Evolutionary conservation across 2,888 invertebrate genomes (phyloP).

Genomic region (Amphipyra berbera): DNA sequence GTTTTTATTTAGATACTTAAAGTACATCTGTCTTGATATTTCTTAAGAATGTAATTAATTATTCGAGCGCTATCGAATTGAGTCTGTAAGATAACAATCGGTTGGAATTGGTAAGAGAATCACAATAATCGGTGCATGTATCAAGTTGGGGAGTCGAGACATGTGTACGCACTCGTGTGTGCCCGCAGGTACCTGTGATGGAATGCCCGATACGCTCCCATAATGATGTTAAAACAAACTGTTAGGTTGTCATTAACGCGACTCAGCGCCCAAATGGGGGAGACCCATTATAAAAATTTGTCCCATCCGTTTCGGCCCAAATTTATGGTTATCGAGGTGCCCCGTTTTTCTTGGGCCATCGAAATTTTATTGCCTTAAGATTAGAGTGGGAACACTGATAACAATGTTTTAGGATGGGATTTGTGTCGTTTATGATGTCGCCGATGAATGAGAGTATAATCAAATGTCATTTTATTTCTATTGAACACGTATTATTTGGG

Average conservation of each 20-base stretch:
- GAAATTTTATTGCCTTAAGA: slow-evolving; percentile 87
- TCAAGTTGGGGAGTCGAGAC: slow-evolving; percentile 69
- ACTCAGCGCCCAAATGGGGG: slow-evolving; percentile 85
- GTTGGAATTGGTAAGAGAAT: slow-evolving; percentile 47
- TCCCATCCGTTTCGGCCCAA: slow-evolving; percentile 88
- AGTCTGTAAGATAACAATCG: slow-evolving; percentile 61
- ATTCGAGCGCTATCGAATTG: slow-evolving; percentile 55
- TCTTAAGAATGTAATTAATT: slow-evolving; percentile 47
- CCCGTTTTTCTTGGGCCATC: slow-evolving; percentile 85
- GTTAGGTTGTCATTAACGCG: slow-evolving; percentile 89
- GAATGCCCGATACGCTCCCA: slow-evolving; percentile 88
- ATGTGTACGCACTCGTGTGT: slow-evolving; percentile 69
- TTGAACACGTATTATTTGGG: slow-evolving; percentile 51
- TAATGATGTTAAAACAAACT: slow-evolving; percentile 90
- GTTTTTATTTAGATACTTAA: slow-evolving; percentile 17
- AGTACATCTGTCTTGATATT: slow-evolving; percentile 38
- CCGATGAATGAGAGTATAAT: slow-evolving; percentile 75
- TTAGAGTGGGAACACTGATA: slow-evolving; percentile 88
- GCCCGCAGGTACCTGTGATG: slow-evolving; percentile 82
- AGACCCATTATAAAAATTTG: slow-evolving; percentile 90
- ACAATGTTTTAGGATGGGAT: slow-evolving; percentile 84
- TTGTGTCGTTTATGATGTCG: slow-evolving; percentile 77
- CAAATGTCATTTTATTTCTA: slow-evolving; percentile 60
- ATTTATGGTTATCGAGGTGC: slow-evolving; percentile 88
- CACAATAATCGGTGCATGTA: slow-evolving; percentile 62